Evolutionary conservation across 1,140 invertebrate genomes (phyloP).

Genomic region (Psix sp.): DNA sequence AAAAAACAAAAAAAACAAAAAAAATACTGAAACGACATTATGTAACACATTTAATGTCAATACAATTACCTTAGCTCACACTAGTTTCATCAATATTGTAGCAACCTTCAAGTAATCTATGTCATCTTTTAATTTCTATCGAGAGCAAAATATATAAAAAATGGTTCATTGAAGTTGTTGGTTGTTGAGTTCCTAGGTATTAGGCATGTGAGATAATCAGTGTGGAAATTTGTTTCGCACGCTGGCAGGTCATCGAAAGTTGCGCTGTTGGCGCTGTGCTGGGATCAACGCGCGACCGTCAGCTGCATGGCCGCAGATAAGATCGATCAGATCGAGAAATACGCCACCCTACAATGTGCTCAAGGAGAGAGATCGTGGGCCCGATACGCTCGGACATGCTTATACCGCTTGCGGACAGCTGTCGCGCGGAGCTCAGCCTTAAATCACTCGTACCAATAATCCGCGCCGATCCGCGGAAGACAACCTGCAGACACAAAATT

Average conservation of each 20-base stretch:
- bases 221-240: constrained; percentile 43
- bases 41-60: constrained; percentile 21
- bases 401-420: constrained; percentile 48
- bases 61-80: too few relatives aligned
- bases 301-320: constrained; percentile 39
- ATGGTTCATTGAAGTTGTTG: constrained; percentile 38
- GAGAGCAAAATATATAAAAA: constrained; percentile 15
- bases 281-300: constrained; percentile 31
- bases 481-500: constrained; percentile 21
- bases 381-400: constrained; percentile 39
- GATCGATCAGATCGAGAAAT: constrained; percentile 48
- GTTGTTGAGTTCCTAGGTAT: constrained; percentile 35
- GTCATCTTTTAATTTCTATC: too few relatives aligned
- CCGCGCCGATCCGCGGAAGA: constrained; percentile 23
- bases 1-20: not conserved
- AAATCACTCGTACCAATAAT: constrained; percentile 44
- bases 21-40: not conserved
- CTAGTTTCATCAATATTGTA: too few relatives aligned
- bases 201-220: constrained; percentile 48
- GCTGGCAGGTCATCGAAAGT: constrained; percentile 33
- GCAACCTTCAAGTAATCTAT: too few relatives aligned
- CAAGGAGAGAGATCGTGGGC: constrained; percentile 45
- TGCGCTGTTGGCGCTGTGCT: constrained; percentile 4
- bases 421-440: constrained; percentile 33
- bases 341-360: constrained; percentile 33